Conservation (phyloP, 2,888 invertebrate genomes). For the Tetheella fluctuosa region DNA sequence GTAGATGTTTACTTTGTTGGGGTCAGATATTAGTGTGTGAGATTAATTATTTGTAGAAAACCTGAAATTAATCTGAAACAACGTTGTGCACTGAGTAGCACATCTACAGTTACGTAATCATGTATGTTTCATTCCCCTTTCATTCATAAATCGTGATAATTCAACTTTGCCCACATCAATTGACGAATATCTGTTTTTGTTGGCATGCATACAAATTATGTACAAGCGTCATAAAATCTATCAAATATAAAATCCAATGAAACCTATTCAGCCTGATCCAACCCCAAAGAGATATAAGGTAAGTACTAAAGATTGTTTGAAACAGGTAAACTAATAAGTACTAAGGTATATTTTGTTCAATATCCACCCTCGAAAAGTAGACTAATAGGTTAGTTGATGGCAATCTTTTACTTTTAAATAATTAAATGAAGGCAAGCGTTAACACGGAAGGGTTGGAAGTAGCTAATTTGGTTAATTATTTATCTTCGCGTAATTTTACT, state of each 20-base stretch:
- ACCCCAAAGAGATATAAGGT: slow-evolving; percentile 37
- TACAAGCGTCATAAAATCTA: slow-evolving; percentile 32
- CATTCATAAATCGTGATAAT: no score
- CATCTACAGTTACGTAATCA: no score
- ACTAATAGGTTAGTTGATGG: slow-evolving; percentile 42
- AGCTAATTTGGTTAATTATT: slow-evolving; percentile 4
- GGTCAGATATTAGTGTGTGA: no score
- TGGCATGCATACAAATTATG: slow-evolving; percentile 16
- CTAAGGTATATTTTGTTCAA: slow-evolving; percentile 30
- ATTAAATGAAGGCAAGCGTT: slow-evolving; percentile 18
- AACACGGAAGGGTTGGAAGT: not conserved
- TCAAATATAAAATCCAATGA: slow-evolving; percentile 37
- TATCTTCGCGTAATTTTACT: not conserved
- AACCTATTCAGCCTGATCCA: slow-evolving; percentile 32
- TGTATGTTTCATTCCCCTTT: no score
- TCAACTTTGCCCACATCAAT: no score
- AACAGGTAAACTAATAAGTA: slow-evolving; percentile 24
- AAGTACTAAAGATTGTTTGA: no score
- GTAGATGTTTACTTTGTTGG: no score
- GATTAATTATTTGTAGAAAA: no score
- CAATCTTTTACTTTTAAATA: slow-evolving; percentile 40
- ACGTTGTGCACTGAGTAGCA: no score
- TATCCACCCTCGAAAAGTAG: slow-evolving; percentile 28
- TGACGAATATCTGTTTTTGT: no score
- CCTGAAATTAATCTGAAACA: no score